A percentile compares a stretch with the other conserved stretches of the same genome.
These are phyloP conservation scores for Drosophila demipolita DNA, from an alignment of 2,888 invertebrate genomes.

Conservation along the genomic window DNA sequence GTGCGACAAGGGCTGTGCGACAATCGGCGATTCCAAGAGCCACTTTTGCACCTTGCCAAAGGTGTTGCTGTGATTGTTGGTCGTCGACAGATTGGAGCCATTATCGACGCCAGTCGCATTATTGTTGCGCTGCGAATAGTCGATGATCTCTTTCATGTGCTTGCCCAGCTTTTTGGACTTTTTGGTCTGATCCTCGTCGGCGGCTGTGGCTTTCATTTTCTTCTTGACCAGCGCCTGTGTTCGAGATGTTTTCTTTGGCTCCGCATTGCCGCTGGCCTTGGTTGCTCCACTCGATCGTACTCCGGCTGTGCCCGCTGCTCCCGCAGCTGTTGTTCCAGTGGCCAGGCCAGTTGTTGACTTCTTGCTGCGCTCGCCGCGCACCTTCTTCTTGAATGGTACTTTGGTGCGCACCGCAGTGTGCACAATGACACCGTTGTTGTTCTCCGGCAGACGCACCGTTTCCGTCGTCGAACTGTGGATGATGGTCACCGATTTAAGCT, in stretches of 20 bases:
- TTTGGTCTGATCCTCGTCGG: slow-evolving; percentile 84
- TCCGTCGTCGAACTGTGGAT: slow-evolving; percentile 96
- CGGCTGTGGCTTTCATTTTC: slow-evolving; percentile 46
- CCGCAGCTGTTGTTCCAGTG: slow-evolving; percentile 30
- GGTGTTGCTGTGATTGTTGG: slow-evolving; percentile 85
- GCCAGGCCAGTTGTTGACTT: slow-evolving; percentile 40
- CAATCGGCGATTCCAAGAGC: slow-evolving; percentile 90
- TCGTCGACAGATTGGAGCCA: slow-evolving; percentile 84
- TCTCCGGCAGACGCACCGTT: slow-evolving; percentile 93
- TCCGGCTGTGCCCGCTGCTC: slow-evolving; percentile 64
- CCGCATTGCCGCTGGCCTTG: slow-evolving; percentile 68
- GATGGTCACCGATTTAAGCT: slow-evolving; percentile 94
- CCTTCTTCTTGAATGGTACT: slow-evolving; percentile 94
- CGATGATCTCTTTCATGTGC: slow-evolving; percentile 90
- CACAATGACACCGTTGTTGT: slow-evolving; percentile 91
- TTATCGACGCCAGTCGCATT: slow-evolving; percentile 58
- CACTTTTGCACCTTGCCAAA: slow-evolving; percentile 94
- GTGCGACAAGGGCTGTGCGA: slow-evolving; percentile 84
- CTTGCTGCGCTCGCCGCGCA: slow-evolving; percentile 85
- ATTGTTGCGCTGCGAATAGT: slow-evolving; percentile 86
- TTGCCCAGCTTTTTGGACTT: slow-evolving; percentile 85
- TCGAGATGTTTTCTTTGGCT: slow-evolving; percentile 53
- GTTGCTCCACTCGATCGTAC: slow-evolving; percentile 26
- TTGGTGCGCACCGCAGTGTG: slow-evolving; percentile 95
- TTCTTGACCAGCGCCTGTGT: slow-evolving; percentile 55